Percentiles rank a stretch among this genome's conserved stretches.
phyloP scores from a whole-genome alignment of 2,797 vertebrate species.

The Nannoperca australis region DNA sequence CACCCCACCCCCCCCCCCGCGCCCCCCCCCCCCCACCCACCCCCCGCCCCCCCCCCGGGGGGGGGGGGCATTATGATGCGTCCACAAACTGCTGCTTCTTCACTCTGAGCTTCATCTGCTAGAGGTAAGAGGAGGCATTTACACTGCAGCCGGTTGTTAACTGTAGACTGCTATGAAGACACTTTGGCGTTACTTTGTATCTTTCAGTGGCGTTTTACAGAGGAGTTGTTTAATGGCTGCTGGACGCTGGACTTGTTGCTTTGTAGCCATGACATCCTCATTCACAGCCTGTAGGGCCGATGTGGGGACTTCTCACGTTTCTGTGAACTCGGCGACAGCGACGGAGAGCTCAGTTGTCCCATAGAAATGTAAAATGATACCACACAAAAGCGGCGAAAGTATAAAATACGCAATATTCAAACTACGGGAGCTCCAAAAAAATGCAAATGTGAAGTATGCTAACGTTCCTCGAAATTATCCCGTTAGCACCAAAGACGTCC shows the following conservation, averaged over 20 bases:
- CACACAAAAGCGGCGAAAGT: not conserved
- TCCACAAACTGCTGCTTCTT: slow-evolving; percentile 38
- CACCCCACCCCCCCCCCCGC: too few species aligned
- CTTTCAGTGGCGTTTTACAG: not conserved
- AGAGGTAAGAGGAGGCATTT: slow-evolving; percentile 66
- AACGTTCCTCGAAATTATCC: not conserved
- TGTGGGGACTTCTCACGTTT: slow-evolving; percentile 65
- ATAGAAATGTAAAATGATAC: slow-evolving; percentile 29
- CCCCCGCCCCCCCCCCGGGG: too few species aligned
- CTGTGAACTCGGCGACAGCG: slow-evolving; percentile 44
- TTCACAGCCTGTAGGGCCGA: slow-evolving; percentile 32
- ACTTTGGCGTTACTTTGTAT: not conserved
- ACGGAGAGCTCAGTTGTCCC: slow-evolving; percentile 11
- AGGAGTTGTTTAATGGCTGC: slow-evolving; percentile 43
- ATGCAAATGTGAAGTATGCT: not conserved
- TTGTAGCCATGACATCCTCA: slow-evolving; percentile 71
- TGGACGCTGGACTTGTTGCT: slow-evolving; percentile 63
- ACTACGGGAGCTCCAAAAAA: not conserved
- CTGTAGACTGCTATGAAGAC: not conserved
- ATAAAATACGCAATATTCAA: not conserved
- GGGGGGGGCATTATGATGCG: slow-evolving; percentile 73
- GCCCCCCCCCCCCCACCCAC: too few species aligned
- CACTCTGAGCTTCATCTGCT: slow-evolving; percentile 60
- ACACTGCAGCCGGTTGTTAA: not conserved
- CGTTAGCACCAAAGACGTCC: not conserved